Evolutionary conservation across 2,797 vertebrate species (phyloP), one percentile per base, ranked within the genome.

Genomic region (Anguilla megastoma): DNA sequence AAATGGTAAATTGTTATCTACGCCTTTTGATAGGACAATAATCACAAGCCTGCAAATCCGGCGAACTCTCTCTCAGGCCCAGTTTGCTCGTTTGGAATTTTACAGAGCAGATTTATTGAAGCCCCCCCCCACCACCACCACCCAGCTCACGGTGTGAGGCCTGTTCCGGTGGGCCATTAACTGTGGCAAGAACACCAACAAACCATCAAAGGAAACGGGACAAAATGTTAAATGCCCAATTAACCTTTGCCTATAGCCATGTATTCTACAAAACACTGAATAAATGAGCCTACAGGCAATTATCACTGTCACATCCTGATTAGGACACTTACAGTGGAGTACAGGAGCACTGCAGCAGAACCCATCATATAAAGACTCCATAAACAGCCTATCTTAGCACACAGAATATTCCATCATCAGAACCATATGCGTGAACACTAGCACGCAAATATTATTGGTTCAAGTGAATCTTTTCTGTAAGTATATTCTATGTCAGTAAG

Each of bases 151-250:
- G 9, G 41, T 6, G 21, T 66, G 60, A 86, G 41, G 18, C 41
- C 33, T 10, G 45, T 50, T 24, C 80, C 33, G 41, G 86, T 85
- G 86, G 85, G 30, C 9, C 52, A 16, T 63, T 88, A 89, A 89
- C 84, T 88, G 74, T 41, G 86, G 88, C 45, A 21, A 48, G 14
- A 21, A 85, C 45, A 14, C 66, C 33, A 56, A 36, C 85, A 90
- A 90, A 71, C 89, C 36, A 80, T 90, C 87, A 71, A 87, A 88
- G 84, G 50, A 74, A 89, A 87, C 33, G 88, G 76, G 86, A 88
- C 58, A 56, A 90, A 89, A 89, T 90, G 88, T 89, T 91, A 86
- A 90, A 85, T 89, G 90, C 87, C 86, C 85, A 41, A 86, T 87
- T 91, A 89, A 91, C 90, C 90, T 90, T 90, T 86, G 79, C 50